phyloP scores from a whole-genome alignment of 1,140 invertebrate species.

The Saccostrea cuccullata region DNA sequence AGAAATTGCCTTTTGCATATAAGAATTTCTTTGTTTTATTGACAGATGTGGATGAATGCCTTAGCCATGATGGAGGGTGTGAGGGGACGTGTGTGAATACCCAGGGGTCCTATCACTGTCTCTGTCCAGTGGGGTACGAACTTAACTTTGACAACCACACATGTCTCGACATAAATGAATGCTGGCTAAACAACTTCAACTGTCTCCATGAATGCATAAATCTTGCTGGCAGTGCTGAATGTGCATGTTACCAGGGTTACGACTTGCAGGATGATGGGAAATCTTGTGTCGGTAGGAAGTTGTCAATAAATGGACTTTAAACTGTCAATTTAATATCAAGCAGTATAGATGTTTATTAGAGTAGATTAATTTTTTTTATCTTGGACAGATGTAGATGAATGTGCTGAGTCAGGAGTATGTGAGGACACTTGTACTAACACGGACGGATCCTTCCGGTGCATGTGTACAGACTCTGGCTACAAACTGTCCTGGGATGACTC shows the following conservation, averaged over 20 bases:
- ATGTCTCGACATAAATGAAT: constrained; percentile 63
- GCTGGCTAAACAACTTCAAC: constrained; percentile 54
- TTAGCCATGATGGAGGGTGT: constrained; percentile 36
- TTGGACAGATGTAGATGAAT: constrained; percentile 62
- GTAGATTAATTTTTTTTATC: neutral
- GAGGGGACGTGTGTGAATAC: constrained; percentile 63
- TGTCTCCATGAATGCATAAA: constrained; percentile 66
- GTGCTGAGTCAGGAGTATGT: constrained; percentile 47
- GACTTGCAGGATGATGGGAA: constrained; percentile 70
- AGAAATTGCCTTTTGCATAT: too few relatives aligned
- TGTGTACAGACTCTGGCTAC: constrained; percentile 54
- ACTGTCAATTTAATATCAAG: neutral
- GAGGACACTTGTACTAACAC: constrained; percentile 60
- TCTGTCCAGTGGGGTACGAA: constrained; percentile 69
- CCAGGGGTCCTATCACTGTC: constrained; percentile 60
- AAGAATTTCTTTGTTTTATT: neutral
- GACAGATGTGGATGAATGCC: constrained; percentile 49
- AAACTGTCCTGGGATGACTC: constrained; percentile 58
- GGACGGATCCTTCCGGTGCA: constrained; percentile 57
- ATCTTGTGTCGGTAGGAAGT: constrained; percentile 60
- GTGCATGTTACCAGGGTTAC: constrained; percentile 73
- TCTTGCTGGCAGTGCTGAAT: constrained; percentile 66
- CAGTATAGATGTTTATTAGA: neutral
- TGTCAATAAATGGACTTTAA: neutral
- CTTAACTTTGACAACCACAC: constrained; percentile 72